Conservation (phyloP, 1,140 invertebrate genomes). For the Vanessa tameamea region DNA sequence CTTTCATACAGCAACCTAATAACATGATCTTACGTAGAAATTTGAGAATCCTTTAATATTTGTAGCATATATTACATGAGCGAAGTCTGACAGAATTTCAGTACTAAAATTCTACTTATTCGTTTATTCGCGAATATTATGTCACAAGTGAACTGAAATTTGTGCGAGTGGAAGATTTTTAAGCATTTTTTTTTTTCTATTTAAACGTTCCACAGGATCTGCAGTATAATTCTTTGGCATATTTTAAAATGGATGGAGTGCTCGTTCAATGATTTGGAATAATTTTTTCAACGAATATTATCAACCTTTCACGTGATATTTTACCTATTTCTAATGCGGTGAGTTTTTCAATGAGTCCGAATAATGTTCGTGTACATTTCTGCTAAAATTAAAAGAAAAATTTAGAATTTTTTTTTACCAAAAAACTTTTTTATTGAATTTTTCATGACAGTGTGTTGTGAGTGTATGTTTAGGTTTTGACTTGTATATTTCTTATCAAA, state of each 20-base stretch:
- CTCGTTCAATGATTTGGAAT: slow-evolving; percentile 12
- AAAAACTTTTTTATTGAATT: no score
- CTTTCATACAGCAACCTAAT: neutral
- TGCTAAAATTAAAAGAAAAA: no score
- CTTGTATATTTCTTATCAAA: no score
- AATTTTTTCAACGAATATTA: slow-evolving; percentile 3
- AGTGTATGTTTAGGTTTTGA: no score
- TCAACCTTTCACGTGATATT: neutral
- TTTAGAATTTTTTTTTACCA: no score
- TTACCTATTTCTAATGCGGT: neutral
- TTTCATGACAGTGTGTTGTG: no score
- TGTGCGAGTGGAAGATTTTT: neutral
- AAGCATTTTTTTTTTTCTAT: neutral
- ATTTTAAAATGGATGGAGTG: slow-evolving; percentile 7
- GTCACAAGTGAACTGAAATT: neutral
- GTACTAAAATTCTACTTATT: neutral
- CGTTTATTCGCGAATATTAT: neutral
- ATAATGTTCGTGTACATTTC: no score
- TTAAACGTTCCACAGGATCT: neutral
- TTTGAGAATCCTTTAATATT: neutral
- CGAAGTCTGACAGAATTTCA: neutral
- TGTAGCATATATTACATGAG: neutral
- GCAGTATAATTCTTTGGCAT: neutral
- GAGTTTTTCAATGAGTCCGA: no score
- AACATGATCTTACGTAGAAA: neutral